These are phyloP conservation scores for Ptilorrhoa leucosticta DNA, from an alignment of 2,113 vertebrate genomes.

Conservation along the genomic window DNA sequence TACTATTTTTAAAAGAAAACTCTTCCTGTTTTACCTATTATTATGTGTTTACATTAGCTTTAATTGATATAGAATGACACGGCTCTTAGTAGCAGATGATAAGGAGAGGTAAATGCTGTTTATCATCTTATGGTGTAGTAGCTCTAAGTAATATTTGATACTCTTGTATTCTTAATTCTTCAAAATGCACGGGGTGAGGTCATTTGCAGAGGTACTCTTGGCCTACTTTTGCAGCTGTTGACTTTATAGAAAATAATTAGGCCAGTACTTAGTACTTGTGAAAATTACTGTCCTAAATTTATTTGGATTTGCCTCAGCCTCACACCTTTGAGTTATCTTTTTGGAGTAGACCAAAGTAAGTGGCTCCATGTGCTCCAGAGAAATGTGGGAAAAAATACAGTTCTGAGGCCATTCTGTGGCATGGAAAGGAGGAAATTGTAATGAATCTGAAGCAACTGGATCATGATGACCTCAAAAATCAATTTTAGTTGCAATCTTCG, in stretches of 20 bases:
- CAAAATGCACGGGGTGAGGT: neutral
- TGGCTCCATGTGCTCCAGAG: neutral
- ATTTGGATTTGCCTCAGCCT: neutral
- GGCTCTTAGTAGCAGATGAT: neutral
- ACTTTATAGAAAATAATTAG: neutral
- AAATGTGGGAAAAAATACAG: neutral
- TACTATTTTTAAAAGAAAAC: accelerated
- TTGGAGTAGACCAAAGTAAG: neutral
- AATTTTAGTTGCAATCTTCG: neutral
- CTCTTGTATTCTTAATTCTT: neutral
- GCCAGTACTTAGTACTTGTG: neutral
- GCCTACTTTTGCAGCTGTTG: slow-evolving; percentile 14
- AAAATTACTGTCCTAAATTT: slow-evolving; percentile 2
- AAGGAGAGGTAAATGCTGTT: neutral
- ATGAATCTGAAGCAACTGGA: neutral
- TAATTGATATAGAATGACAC: neutral
- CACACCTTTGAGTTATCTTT: neutral
- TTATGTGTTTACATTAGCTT: neutral
- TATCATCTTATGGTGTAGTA: neutral
- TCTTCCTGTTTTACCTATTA: neutral
- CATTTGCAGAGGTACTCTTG: neutral
- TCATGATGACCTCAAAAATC: neutral
- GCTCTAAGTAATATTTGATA: neutral
- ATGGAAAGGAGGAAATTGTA: neutral
- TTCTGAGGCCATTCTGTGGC: neutral